Conservation (phyloP, 2,888 invertebrate genomes). For the Shargacucullia verbasci region DNA sequence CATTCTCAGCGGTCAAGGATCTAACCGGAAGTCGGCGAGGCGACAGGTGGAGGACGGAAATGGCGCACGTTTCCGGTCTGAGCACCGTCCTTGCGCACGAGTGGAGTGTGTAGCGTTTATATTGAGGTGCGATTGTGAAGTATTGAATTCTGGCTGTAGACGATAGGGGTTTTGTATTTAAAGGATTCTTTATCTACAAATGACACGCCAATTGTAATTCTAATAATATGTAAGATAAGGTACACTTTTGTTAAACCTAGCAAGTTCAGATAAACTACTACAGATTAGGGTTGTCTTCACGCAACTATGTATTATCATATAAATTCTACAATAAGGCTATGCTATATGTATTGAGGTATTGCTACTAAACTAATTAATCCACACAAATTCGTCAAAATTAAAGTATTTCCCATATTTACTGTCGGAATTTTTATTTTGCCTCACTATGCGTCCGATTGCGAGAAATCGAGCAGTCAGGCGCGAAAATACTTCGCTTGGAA, state of each 20-base stretch:
- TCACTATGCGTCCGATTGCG: slow-evolving; percentile 17
- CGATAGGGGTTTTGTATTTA: slow-evolving; percentile 8
- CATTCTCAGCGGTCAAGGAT: slow-evolving; percentile 69
- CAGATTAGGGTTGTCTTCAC: too few species aligned
- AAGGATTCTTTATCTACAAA: too few species aligned
- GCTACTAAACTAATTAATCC: too few species aligned
- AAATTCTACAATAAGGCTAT: too few species aligned
- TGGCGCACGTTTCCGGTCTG: slow-evolving; percentile 76
- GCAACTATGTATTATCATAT: too few species aligned
- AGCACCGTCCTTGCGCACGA: slow-evolving; percentile 47
- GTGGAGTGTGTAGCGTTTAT: slow-evolving; percentile 24
- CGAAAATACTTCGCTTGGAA: slow-evolving; percentile 29
- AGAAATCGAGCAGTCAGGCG: slow-evolving; percentile 46
- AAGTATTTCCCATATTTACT: too few species aligned
- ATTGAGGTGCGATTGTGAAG: slow-evolving; percentile 36
- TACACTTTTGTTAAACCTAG: too few species aligned
- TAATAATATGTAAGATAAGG: too few species aligned
- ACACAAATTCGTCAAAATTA: too few species aligned
- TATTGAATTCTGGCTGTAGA: slow-evolving; percentile 17
- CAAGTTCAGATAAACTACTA: too few species aligned
- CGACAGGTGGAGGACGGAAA: slow-evolving; percentile 83
- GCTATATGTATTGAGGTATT: too few species aligned
- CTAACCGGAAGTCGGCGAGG: slow-evolving; percentile 76
- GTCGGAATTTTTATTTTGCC: slow-evolving; percentile 33
- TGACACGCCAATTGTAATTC: too few species aligned